A percentile compares a stretch with the other conserved stretches of the same genome.
These are phyloP conservation scores for Xanthorhoe designata DNA, from an alignment of 2,888 invertebrate genomes.

Conservation along the genomic window DNA sequence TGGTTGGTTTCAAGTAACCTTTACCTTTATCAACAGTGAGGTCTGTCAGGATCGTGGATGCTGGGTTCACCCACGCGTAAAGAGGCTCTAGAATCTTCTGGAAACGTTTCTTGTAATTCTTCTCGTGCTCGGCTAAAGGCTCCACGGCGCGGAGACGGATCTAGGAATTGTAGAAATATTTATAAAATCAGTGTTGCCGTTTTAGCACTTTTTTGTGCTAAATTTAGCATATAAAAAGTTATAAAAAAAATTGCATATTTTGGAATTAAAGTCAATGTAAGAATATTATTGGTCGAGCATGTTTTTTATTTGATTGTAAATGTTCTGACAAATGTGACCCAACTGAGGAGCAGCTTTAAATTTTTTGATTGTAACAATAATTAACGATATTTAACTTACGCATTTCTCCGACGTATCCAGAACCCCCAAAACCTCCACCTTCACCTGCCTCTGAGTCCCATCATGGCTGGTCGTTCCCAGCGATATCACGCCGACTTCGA, in stretches of 20 bases:
- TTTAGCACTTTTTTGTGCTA: no score
- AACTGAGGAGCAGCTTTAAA: no score
- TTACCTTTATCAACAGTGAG: conserved; percentile 91
- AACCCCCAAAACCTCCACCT: conserved; percentile 94
- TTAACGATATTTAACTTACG: conserved; percentile 60
- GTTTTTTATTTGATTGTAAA: no score
- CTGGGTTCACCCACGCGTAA: conserved; percentile 91
- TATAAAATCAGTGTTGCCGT: no score
- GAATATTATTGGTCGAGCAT: no score
- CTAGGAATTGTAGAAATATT: conserved; percentile 53
- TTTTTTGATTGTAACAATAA: background rate
- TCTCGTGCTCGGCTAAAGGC: conserved; percentile 91
- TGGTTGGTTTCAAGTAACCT: background rate
- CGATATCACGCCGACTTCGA: conserved; percentile 94
- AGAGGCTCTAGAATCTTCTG: conserved; percentile 93
- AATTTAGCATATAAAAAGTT: no score
- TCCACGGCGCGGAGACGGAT: conserved; percentile 93
- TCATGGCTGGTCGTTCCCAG: conserved; percentile 94
- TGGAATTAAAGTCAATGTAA: no score
- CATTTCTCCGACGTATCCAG: conserved; percentile 90
- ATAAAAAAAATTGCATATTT: no score
- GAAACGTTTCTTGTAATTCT: conserved; percentile 92
- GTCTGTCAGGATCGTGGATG: conserved; percentile 92
- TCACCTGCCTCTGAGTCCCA: conserved; percentile 91
- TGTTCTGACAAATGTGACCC: no score